phyloP scores from a whole-genome alignment of 2,888 invertebrate genomes.

The Heteromyza rotundicornis region DNA sequence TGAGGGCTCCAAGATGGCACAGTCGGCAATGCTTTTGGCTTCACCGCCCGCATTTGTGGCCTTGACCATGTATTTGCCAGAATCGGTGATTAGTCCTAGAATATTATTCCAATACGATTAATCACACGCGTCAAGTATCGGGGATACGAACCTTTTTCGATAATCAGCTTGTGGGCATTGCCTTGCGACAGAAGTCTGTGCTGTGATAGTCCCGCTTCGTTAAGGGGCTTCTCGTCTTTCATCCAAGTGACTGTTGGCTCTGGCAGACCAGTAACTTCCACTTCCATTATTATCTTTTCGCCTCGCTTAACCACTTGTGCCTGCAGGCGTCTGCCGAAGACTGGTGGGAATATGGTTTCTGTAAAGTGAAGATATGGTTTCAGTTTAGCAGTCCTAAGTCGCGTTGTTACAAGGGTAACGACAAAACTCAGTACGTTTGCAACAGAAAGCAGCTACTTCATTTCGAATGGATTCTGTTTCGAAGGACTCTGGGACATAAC shows the following conservation, averaged over 20 bases:
- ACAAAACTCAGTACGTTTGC: no score
- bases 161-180: conserved; percentile 71
- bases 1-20: conserved; percentile 74
- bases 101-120: background rate
- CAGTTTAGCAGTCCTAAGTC: no score
- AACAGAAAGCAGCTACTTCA: no score
- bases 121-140: background rate
- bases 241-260: conserved; percentile 77
- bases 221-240: conserved; percentile 72
- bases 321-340: conserved; percentile 78
- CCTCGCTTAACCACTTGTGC: conserved; percentile 76
- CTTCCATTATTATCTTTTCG: conserved; percentile 75
- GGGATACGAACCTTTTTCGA: conserved; percentile 78
- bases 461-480: no score
- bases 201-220: conserved; percentile 65
- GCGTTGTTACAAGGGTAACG: no score
- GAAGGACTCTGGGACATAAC: no score
- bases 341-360: conserved; percentile 83
- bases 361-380: conserved; percentile 23
- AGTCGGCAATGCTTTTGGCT: conserved; percentile 81
- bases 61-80: conserved; percentile 78
- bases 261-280: conserved; percentile 80
- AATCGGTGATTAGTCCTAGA: conserved; percentile 69
- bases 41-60: conserved; percentile 80
- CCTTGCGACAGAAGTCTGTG: conserved; percentile 70